Evolutionary conservation across 2,888 invertebrate species (phyloP).

Genomic region (Danaus chrysippus): DNA sequence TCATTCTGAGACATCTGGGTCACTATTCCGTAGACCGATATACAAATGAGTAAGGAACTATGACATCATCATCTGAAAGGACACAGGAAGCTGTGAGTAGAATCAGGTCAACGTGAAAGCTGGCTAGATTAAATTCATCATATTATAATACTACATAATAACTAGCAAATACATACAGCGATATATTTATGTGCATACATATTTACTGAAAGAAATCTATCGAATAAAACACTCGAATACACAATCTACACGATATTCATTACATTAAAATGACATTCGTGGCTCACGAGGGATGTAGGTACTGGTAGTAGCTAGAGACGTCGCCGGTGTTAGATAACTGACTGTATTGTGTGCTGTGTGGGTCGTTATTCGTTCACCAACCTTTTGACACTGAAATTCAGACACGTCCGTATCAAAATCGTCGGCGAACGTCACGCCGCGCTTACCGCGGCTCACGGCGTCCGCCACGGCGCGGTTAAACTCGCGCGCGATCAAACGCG

Average conservation of each 20-base stretch:
- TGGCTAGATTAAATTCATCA: slow-evolving; percentile 10
- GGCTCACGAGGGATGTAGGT: slow-evolving; percentile 55
- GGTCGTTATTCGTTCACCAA: slow-evolving; percentile 69
- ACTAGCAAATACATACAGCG: background rate
- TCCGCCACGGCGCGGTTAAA: slow-evolving; percentile 70
- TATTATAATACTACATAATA: background rate
- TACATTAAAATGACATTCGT: slow-evolving; percentile 51
- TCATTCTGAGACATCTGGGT: slow-evolving; percentile 65
- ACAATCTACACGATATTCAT: slow-evolving; percentile 15
- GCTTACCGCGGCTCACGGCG: slow-evolving; percentile 69
- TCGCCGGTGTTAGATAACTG: slow-evolving; percentile 38
- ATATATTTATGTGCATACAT: background rate
- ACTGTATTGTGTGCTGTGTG: slow-evolving; percentile 41
- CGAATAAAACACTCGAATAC: background rate
- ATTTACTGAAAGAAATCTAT: background rate
- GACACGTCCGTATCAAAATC: slow-evolving; percentile 69
- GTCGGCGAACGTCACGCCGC: slow-evolving; percentile 75
- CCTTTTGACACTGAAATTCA: slow-evolving; percentile 77
- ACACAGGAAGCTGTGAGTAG: slow-evolving; percentile 21
- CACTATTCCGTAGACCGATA: slow-evolving; percentile 33
- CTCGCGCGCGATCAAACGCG: slow-evolving; percentile 73
- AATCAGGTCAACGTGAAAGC: slow-evolving; percentile 28
- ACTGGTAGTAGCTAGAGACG: slow-evolving; percentile 35
- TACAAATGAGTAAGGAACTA: slow-evolving; percentile 7
- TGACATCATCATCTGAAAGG: slow-evolving; percentile 16